These are phyloP conservation scores for Pseudopleuronectes americanus DNA, from an alignment of 2,797 vertebrate species.

Conservation along the genomic window DNA sequence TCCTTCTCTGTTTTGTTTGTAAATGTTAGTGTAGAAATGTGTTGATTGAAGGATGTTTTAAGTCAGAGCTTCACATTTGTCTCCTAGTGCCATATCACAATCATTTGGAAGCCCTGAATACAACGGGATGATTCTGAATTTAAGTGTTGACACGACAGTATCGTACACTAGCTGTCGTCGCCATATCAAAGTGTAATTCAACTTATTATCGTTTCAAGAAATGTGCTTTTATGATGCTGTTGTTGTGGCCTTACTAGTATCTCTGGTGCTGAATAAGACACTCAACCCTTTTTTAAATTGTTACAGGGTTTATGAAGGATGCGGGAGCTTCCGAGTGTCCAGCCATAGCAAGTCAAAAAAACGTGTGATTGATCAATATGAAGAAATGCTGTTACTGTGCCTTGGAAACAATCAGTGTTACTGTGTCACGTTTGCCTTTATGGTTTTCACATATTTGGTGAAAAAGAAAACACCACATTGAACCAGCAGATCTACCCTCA, in stretches of 20 bases:
- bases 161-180: constrained; percentile 19
- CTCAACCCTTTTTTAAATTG: neutral
- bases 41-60: constrained; percentile 30
- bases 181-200: constrained; percentile 17
- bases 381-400: constrained; percentile 39
- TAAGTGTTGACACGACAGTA: constrained; percentile 17
- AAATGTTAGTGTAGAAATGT: constrained; percentile 54
- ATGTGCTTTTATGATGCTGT: constrained; percentile 23
- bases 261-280: constrained; percentile 6
- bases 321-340: neutral
- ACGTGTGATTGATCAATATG: neutral
- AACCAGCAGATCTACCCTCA: constrained; percentile 24
- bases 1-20: constrained; percentile 36
- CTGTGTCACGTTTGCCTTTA: constrained; percentile 18
- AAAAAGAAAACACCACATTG: constrained; percentile 5
- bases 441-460: constrained; percentile 10
- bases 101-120: constrained; percentile 3
- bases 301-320: neutral
- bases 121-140: constrained; percentile 12
- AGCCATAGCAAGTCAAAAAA: neutral
- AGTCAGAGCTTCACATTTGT: constrained; percentile 32
- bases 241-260: constrained; percentile 8
- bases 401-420: constrained; percentile 45
- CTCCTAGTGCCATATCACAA: constrained; percentile 15
- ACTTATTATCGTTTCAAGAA: constrained; percentile 9